Conservation (phyloP, 2,797 vertebrate species). For the Mico argentatus region DNA sequence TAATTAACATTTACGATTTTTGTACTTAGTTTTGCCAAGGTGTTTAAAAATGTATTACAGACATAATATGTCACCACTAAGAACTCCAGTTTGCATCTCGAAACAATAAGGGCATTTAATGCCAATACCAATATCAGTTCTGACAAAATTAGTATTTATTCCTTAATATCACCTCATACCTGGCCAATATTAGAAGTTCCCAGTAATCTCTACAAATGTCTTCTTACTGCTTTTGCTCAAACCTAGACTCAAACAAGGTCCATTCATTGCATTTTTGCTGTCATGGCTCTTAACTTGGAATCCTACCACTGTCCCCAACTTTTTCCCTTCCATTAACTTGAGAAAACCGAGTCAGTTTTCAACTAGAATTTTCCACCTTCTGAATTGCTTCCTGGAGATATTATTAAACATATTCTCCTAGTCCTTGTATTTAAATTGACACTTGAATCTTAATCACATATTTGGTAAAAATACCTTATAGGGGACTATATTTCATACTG, state of each 20-base stretch:
- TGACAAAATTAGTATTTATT: constrained; percentile 2
- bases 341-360: neutral
- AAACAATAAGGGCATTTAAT: neutral
- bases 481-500: neutral
- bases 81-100: neutral
- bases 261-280: neutral
- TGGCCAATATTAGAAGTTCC: neutral
- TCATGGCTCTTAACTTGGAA: neutral
- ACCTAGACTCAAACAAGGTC: neutral
- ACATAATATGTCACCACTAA: neutral
- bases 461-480: neutral
- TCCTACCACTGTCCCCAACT: neutral
- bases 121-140: neutral
- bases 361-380: neutral
- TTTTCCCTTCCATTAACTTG: neutral
- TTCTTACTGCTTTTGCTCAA: neutral
- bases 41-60: neutral
- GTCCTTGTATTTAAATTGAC: neutral
- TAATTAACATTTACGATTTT: neutral
- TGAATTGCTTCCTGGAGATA: neutral
- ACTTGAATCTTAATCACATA: constrained; percentile 8
- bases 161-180: neutral
- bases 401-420: neutral
- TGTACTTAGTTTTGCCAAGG: neutral
- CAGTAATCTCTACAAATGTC: neutral